Evolutionary conservation across 2,888 invertebrate genomes (phyloP), one percentile per base, ranked within the genome.

Genomic region (Dendrolimus houi): DNA sequence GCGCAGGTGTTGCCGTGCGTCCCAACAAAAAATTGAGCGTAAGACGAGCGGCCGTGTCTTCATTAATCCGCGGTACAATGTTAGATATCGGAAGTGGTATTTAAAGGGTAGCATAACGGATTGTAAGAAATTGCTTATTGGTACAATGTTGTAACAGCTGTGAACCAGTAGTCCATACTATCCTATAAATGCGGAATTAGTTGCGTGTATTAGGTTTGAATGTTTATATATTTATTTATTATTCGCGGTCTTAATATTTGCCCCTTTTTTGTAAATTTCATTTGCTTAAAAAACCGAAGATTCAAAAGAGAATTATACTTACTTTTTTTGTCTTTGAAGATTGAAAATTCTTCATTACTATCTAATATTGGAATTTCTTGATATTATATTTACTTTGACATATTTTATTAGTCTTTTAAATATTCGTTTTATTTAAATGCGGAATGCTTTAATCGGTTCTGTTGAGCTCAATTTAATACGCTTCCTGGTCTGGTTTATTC

Each of bases 21-120:
- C 68, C 67, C 82, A 74, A 84, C 84, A 88, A 85, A 87, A 87
- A 77, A 72, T 71, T 63, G 62, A 79, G 85, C 86, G 89, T 89
- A 88, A 87, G 75, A 79, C 85, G 80, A 67, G 85, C 75, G 76
- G 83, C 84, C 77, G 75, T 72, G 72, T 77, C 78, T 76, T 77
- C 80, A 75, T 78, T 81, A 81, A 81, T 79, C 79, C 74, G 71
- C 69, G 71, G 67, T 75, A 75, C 74, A 66, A 79, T 77, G 74
- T 69, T 69, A 71, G 72, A 76, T 74, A 77, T 47, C 47, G 47
- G 47, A 83, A 83, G 82, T 80, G 75, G 76, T 74, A 74, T 75
- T 74, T 54, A 59, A 72, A 74, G 74, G 72, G 70, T 70, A 63
- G 71, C 65, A 65, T 66, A 61, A 62, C 62, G 9, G 58, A 67